Base-by-base conservation (phyloP, 2,888 invertebrate species). In the Portevinia maculata region DNA sequence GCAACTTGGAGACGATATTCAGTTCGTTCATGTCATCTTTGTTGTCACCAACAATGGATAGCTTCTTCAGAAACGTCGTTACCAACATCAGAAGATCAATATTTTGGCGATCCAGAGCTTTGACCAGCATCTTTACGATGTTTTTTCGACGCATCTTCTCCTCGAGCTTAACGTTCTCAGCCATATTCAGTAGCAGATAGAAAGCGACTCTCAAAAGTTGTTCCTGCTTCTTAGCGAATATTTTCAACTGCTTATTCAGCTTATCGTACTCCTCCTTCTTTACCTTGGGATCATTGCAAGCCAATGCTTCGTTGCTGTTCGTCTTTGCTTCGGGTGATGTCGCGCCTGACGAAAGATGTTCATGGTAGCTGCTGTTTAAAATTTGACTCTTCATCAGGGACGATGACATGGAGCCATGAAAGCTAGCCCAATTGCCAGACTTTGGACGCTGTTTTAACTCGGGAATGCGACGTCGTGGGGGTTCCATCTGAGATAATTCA, bases 91-190 rank as follows among this genome's bases (percentile, higher is more conserved):
- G 92, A 28, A 99, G 92, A 90, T 99, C 98, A 84, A 94, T 94
- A 90, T 97, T 97, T 86, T 96, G 96, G 84, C 99, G 93, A 87
- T 98, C 98, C 89, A 99, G 92, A 8, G 96, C 95, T 87, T 96
- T 96, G 52, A 97, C 94, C 39, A 99, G 92, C 91, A 98, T 93
- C 39, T 95, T 95, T 3, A 98, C 96, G 85, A 99, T 94, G 87
- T 96, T 97, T 90, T 98, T 96, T 87, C 97, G 96, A 28, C 97
- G 94, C 97, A 99, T 99, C 92, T 99, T 99, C 91, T 97, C 96
- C 91, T 99, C 99, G 2, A 99, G 96, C 89, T 96, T 96, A 7
- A 96, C 94, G 92, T 98, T 99, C 90, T 98, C 98, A 3, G 99
- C 96, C 90, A 99, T 95, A 90, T 99, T 99, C 57, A 99, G 92